A percentile compares a stretch with the other conserved stretches of the same genome.
Evolutionary conservation across 2,888 invertebrate species (phyloP).

Genomic region (Leptopilina syphax): DNA sequence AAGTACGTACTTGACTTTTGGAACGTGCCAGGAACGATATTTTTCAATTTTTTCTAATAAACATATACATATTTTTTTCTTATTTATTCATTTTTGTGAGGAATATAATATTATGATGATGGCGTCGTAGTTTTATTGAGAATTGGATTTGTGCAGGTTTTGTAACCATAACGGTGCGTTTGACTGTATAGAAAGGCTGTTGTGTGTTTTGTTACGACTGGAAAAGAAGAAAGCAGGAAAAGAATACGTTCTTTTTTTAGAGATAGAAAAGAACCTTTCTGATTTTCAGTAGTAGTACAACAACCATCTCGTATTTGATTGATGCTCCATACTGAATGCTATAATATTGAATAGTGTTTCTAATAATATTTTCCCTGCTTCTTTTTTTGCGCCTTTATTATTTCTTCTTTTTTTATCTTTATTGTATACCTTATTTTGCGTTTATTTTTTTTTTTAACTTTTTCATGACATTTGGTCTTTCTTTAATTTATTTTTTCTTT

Average conservation of each 20-base stretch:
- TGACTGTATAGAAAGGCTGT: slow-evolving; percentile 27
- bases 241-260: slow-evolving; percentile 6
- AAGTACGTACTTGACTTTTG: not conserved
- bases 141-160: not conserved
- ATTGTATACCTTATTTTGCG: not conserved
- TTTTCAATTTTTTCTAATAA: slow-evolving; percentile 2
- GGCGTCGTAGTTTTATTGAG: not conserved
- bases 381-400: not conserved
- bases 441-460: not conserved
- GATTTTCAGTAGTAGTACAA: slow-evolving; percentile 22
- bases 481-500: too few species aligned
- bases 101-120: not conserved
- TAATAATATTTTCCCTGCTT: not conserved
- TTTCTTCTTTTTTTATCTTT: not conserved
- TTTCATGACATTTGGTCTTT: too few species aligned
- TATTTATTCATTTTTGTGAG: too few species aligned
- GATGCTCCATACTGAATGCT: not conserved
- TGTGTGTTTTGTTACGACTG: slow-evolving; percentile 20
- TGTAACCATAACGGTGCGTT: slow-evolving; percentile 33
- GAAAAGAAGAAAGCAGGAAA: slow-evolving; percentile 24
- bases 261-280: slow-evolving; percentile 5
- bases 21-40: not conserved
- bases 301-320: slow-evolving; percentile 13
- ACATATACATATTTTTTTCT: not conserved
- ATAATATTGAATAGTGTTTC: slow-evolving; percentile 2